A percentile compares a stretch with the other conserved stretches of the same genome.
phyloP scores from a whole-genome alignment of 2,888 invertebrate species.

The Polia nebulosa region DNA sequence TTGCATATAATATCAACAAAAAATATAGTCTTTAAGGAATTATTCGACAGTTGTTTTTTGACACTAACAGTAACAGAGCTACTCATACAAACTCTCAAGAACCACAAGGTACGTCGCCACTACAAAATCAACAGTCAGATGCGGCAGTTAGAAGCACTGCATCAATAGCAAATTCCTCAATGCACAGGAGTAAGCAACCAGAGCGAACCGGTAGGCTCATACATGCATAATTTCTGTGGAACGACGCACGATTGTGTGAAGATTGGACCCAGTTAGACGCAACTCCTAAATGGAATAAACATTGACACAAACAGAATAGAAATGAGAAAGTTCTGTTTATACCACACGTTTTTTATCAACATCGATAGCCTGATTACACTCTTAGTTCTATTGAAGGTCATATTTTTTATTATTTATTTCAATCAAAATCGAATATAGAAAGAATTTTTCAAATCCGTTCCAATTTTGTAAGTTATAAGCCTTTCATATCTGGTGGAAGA shows the following conservation, averaged over 20 bases:
- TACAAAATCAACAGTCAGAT: slow-evolving; percentile 26
- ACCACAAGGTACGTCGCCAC: neutral
- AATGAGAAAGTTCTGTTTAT: neutral
- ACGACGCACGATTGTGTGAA: slow-evolving; percentile 13
- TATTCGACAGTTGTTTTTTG: no score
- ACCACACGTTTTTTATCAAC: no score
- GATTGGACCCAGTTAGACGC: neutral
- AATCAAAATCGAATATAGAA: no score
- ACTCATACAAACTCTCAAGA: neutral
- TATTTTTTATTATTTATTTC: no score
- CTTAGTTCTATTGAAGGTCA: no score
- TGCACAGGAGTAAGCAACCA: slow-evolving; percentile 30
- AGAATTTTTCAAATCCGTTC: no score
- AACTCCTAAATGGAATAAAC: neutral
- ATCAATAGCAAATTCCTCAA: slow-evolving; percentile 27
- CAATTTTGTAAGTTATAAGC: no score
- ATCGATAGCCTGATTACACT: no score
- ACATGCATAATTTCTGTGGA: slow-evolving; percentile 40
- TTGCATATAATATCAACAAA: no score
- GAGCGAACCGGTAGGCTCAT: slow-evolving; percentile 14
- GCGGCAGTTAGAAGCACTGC: neutral
- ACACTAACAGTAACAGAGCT: neutral
- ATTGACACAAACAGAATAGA: neutral
- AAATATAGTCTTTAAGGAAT: no score
- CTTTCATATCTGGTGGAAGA: no score